Conservation (phyloP, 2,888 invertebrate genomes). For the Fabriciana adippe region DNA sequence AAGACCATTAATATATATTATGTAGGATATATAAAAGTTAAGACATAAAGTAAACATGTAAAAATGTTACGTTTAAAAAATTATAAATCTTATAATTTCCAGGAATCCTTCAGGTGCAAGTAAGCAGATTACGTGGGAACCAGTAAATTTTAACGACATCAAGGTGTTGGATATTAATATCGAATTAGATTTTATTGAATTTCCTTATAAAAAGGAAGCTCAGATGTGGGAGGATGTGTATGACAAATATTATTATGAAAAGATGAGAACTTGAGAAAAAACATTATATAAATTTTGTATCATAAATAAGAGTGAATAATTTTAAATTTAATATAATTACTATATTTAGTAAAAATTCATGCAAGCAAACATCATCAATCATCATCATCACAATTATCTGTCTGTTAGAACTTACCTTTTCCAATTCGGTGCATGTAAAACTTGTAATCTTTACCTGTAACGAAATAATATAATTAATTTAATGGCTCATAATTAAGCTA, state of each 20-base stretch:
- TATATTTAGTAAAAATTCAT: no score
- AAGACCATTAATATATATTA: no score
- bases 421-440: background rate
- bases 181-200: constrained; percentile 57
- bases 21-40: no score
- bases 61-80: no score
- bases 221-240: constrained; percentile 68
- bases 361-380: background rate
- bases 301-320: background rate
- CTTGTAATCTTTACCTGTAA: constrained; percentile 5
- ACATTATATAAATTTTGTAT: background rate
- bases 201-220: constrained; percentile 48
- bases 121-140: constrained; percentile 52
- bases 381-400: background rate
- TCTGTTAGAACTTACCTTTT: constrained; percentile 8
- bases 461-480: background rate
- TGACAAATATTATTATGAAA: constrained; percentile 63
- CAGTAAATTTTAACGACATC: constrained; percentile 47
- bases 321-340: no score
- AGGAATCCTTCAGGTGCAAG: constrained; percentile 56
- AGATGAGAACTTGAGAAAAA: constrained; percentile 39
- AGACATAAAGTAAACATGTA: no score
- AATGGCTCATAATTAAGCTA: background rate
- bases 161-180: constrained; percentile 60
- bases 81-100: constrained; percentile 10